phyloP scores from a whole-genome alignment of 2,113 vertebrate genomes.

The Sebastes fasciatus region DNA sequence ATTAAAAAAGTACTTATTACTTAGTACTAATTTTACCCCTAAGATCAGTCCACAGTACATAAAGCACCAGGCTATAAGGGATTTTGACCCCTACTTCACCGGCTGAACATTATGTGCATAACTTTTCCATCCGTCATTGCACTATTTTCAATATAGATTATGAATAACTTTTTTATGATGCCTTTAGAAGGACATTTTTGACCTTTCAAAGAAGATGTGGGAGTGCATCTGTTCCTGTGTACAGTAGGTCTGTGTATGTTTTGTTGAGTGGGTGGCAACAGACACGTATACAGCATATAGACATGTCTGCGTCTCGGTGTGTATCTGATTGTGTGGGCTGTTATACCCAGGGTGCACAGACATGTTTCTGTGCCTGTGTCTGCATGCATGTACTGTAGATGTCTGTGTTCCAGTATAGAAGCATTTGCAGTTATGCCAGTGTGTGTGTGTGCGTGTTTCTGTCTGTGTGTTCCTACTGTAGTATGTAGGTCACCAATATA shows the following conservation, averaged over 20 bases:
- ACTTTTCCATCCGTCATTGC: background rate
- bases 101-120: background rate
- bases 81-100: background rate
- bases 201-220: slow-evolving; percentile 15
- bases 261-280: slow-evolving; percentile 25
- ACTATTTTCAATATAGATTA: slow-evolving; percentile 1
- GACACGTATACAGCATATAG: slow-evolving; percentile 23
- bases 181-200: background rate
- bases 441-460: slow-evolving; percentile 23
- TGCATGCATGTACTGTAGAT: slow-evolving; percentile 24
- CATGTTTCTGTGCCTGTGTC: slow-evolving; percentile 44
- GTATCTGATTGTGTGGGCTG: slow-evolving; percentile 31
- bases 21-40: too few relatives aligned
- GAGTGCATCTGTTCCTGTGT: slow-evolving; percentile 8
- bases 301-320: slow-evolving; percentile 12
- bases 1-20: too few relatives aligned
- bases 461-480: slow-evolving; percentile 54
- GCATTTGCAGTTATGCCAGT: slow-evolving; percentile 38
- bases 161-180: slow-evolving; percentile 9
- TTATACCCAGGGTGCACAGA: slow-evolving; percentile 9
- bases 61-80: background rate
- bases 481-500: slow-evolving; percentile 82
- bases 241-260: slow-evolving; percentile 5
- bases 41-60: background rate
- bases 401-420: slow-evolving; percentile 35